These are phyloP conservation scores for Channa striata DNA, from an alignment of 2,797 vertebrate genomes.

Conservation along the genomic window DNA sequence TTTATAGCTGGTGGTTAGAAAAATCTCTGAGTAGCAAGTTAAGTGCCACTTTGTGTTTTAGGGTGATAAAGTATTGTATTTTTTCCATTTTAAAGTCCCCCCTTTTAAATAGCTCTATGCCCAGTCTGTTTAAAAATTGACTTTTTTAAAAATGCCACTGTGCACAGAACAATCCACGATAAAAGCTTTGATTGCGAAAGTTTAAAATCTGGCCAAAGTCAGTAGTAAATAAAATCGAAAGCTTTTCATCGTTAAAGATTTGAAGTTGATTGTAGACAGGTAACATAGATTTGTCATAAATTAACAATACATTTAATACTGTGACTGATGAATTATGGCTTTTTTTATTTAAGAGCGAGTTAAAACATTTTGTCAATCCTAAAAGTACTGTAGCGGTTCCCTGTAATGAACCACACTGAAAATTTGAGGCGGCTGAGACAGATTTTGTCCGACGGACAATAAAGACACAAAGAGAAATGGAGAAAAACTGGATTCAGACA, in stretches of 20 bases:
- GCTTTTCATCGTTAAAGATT: not conserved
- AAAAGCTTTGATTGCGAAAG: conserved; percentile 14
- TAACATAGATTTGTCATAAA: not conserved
- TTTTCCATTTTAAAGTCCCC: conserved; percentile 1
- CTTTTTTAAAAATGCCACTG: conserved; percentile 18
- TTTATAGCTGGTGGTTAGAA: conserved; percentile 11
- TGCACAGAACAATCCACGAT: conserved; percentile 19
- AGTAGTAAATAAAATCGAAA: not conserved
- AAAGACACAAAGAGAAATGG: not conserved
- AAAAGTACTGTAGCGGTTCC: not conserved
- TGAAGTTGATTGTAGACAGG: not conserved
- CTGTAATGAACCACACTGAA: not conserved
- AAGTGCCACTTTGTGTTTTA: conserved; percentile 24
- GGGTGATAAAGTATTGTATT: conserved; percentile 16
- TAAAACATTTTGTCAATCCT: conserved; percentile 2
- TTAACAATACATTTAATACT: not conserved
- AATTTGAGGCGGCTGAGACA: not conserved
- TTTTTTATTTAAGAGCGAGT: not conserved
- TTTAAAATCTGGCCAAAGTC: conserved; percentile 8
- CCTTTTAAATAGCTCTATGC: conserved; percentile 23
- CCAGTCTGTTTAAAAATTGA: conserved; percentile 1
- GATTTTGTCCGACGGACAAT: not conserved
- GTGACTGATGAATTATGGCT: not conserved
- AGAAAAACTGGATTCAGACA: conserved; percentile 31
- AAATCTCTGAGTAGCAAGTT: conserved; percentile 25